Conservation (phyloP, 2,797 vertebrate genomes). For the Manis pentadactyla region DNA sequence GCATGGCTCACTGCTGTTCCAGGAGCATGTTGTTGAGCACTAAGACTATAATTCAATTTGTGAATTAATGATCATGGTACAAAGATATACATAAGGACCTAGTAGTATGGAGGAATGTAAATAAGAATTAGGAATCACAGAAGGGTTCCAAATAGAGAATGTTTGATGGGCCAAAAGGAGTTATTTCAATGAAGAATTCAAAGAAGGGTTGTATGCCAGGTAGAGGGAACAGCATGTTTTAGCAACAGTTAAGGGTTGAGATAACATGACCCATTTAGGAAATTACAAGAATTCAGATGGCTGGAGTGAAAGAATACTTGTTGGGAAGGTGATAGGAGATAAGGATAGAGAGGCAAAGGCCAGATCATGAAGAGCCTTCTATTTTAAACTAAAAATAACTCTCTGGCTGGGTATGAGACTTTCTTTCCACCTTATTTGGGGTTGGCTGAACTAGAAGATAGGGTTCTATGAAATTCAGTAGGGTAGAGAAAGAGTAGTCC, state of each 20-base stretch:
- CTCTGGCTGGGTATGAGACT: not conserved
- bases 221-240: not conserved
- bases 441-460: not conserved
- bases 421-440: not conserved
- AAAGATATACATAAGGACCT: not conserved
- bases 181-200: not conserved
- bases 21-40: not conserved
- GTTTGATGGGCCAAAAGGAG: not conserved
- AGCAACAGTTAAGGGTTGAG: not conserved
- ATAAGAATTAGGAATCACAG: not conserved
- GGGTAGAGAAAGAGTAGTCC: not conserved
- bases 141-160: not conserved
- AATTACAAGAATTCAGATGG: conserved; percentile 6
- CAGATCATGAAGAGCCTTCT: not conserved
- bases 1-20: not conserved
- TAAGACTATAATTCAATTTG: not conserved
- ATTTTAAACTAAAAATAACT: conserved; percentile 53
- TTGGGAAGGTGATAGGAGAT: not conserved
- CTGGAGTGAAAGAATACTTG: conserved; percentile 22
- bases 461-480: not conserved
- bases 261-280: conserved; percentile 23
- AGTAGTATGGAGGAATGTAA: not conserved
- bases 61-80: not conserved
- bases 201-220: not conserved
- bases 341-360: not conserved